Conservation (phyloP, 2,888 invertebrate species). For the Pocota personata region DNA sequence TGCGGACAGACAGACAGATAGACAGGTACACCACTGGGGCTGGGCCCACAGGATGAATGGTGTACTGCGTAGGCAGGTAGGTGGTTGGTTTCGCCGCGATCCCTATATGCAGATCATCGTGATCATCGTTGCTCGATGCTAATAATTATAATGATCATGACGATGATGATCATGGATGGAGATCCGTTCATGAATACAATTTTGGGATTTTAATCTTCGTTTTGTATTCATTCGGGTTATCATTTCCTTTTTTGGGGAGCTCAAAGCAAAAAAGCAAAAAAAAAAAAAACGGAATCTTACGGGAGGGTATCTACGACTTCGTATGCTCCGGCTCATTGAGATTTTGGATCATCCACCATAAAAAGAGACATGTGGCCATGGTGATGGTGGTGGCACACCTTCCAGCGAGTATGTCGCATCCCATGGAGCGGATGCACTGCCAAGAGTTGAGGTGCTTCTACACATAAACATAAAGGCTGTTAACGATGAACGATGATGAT, state of each 20-base stretch:
- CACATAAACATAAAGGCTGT: constrained; percentile 19
- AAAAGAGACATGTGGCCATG: constrained; percentile 42
- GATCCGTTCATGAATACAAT: constrained; percentile 65
- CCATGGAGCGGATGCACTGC: constrained; percentile 54
- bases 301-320: not conserved
- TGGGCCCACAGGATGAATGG: constrained; percentile 66
- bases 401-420: constrained; percentile 36
- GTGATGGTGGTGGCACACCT: constrained; percentile 56
- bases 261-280: too few relatives aligned
- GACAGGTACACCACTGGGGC: constrained; percentile 72
- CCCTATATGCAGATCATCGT: constrained; percentile 71
- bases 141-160: constrained; percentile 9
- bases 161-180: constrained; percentile 40
- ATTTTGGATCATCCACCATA: constrained; percentile 64
- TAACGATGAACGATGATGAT: constrained; percentile 42
- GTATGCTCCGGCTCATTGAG: constrained; percentile 63
- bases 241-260: constrained; percentile 68
- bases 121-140: constrained; percentile 45
- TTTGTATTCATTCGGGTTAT: constrained; percentile 64
- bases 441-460: constrained; percentile 48
- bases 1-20: constrained; percentile 66
- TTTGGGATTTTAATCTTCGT: constrained; percentile 67
- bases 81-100: constrained; percentile 44
- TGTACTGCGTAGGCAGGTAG: constrained; percentile 70
- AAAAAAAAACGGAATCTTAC: constrained; percentile 31